Evolutionary conservation across 1,140 invertebrate genomes (phyloP), one percentile per base, ranked within the genome.

Genomic region (Paralvinella palmiformis): DNA sequence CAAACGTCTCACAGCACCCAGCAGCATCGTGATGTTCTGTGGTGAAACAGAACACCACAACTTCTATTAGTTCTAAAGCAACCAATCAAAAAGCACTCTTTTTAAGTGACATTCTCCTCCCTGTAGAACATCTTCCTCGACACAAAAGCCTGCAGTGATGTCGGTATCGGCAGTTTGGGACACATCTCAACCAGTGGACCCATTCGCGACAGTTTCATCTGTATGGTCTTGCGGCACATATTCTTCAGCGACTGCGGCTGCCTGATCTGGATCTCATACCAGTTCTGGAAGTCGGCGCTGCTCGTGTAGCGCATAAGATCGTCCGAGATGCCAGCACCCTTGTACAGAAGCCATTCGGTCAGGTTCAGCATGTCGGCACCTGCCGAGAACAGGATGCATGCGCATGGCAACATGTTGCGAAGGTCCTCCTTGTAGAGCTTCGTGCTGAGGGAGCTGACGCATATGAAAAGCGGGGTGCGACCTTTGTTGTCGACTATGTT

Each of bases 331-430:
- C 78, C 78, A 0, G 78, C 72, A 1, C 78, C 78, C 61, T 79
- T 79, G 73, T 75, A 76, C 37, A 73, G 73, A 5, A 78, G 63
- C 78, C 78, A 79, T 62, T 79, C 78, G 22, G 73, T 70, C 1
- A 78, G 65, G 62, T 79, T 79, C 15, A 79, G 68, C 78, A 79
- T 79, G 65, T 79, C 78, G 69, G 76, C 77, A 59, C 73, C 72
- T 53, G 77, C 73, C 59, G 70, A 62, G 60, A 71, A 77, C 57
- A 79, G 65, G 15, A 75, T 69, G 48, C 75, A 71, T 27, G 75
- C 74, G 63, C 73, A 76, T 5, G 74, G 73, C 1, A 78, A 71
- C 66, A 77, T 76, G 60, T 77, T 75, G 41, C 75, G 73, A 27
- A 79, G 66, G 59, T 79, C 78, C 50, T 79, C 78, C 56, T 73